A percentile compares a stretch with the other conserved stretches of the same genome.
Conservation (phyloP, 1,140 invertebrate species). For the Apis dorsata region DNA sequence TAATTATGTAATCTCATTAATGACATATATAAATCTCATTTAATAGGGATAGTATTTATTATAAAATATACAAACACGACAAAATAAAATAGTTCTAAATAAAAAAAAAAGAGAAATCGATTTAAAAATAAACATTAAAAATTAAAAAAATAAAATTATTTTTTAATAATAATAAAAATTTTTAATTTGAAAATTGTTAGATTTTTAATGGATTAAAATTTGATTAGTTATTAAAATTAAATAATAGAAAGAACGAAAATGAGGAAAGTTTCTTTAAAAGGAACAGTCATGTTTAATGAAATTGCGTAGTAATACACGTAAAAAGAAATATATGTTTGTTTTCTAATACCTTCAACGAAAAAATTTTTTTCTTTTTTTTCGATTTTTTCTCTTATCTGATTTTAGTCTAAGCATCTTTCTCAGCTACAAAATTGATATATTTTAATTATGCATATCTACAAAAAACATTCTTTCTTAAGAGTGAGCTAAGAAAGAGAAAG, state of each 20-base stretch:
- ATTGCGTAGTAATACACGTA: conserved; percentile 45
- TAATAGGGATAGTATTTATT: background rate
- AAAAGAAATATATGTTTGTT: conserved; percentile 28
- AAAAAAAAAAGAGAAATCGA: background rate
- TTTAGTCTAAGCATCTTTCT: background rate
- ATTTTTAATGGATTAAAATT: background rate
- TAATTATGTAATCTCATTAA: background rate
- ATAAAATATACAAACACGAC: background rate
- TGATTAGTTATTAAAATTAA: background rate
- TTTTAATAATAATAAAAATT: background rate
- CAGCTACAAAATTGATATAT: conserved; percentile 5
- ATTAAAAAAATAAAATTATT: background rate
- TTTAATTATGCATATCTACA: background rate
- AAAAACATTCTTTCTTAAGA: background rate
- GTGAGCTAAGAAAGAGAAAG: background rate
- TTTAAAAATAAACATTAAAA: background rate
- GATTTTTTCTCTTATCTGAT: background rate
- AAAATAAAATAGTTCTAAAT: background rate
- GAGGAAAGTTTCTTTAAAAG: background rate
- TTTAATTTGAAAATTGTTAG: background rate
- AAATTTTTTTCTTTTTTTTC: conserved; percentile 7
- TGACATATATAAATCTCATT: background rate
- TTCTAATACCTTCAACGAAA: conserved; percentile 4
- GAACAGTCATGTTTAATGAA: conserved; percentile 16
- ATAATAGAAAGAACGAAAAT: background rate